Conservation (phyloP, 30 jellyfish, hydroid and myxozoan genomes). For the Aurelia aurita region DNA sequence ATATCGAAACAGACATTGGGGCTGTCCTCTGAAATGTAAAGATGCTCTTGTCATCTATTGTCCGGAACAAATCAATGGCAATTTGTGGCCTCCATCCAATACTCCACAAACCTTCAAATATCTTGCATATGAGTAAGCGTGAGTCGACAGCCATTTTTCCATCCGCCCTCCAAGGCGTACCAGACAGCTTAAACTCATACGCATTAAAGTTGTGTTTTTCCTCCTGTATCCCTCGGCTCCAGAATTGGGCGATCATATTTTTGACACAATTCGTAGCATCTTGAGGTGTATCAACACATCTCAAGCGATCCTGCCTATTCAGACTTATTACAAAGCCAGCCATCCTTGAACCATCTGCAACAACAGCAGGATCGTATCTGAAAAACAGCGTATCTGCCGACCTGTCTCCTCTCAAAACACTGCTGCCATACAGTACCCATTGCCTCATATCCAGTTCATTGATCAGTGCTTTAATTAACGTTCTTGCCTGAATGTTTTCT, state of each 20-base stretch:
- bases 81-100: slow-evolving; percentile 55
- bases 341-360: slow-evolving; percentile 12
- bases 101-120: slow-evolving; percentile 41
- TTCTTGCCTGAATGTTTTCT: slow-evolving; percentile 33
- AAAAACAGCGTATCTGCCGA: slow-evolving; percentile 44
- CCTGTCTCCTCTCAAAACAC: slow-evolving; percentile 7
- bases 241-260: slow-evolving; percentile 13
- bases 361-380: slow-evolving; percentile 22
- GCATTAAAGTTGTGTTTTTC: slow-evolving; percentile 29
- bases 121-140: slow-evolving; percentile 43
- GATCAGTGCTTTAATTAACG: slow-evolving; percentile 16
- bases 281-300: slow-evolving; percentile 55
- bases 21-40: slow-evolving; percentile 39
- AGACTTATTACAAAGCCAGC: slow-evolving; percentile 20
- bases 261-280: slow-evolving; percentile 8
- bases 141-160: slow-evolving; percentile 43
- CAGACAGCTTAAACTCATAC: slow-evolving; percentile 53
- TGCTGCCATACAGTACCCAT: slow-evolving; percentile 37
- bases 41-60: slow-evolving; percentile 34
- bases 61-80: slow-evolving; percentile 54
- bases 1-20: slow-evolving; percentile 40
- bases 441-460: slow-evolving; percentile 18
- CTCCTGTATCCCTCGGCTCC: slow-evolving; percentile 66
- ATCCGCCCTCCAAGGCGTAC: slow-evolving; percentile 71
- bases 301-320: slow-evolving; percentile 50